A percentile compares a stretch with the other conserved stretches of the same genome.
These are phyloP conservation scores for Philypnodon macrostomus DNA, from an alignment of 2,797 vertebrate genomes.

Conservation along the genomic window DNA sequence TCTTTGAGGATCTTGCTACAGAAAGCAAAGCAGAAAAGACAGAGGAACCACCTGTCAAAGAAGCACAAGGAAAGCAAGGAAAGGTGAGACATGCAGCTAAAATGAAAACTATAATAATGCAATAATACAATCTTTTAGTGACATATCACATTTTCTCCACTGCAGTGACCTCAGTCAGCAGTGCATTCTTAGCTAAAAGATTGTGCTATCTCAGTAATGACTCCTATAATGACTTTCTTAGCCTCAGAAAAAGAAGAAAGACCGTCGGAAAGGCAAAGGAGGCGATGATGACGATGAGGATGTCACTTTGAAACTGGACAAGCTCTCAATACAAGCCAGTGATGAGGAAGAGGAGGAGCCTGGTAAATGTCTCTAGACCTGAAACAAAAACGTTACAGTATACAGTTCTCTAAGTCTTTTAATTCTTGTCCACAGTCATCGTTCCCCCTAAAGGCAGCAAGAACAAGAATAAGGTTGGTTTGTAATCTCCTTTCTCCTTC, in stretches of 20 bases:
- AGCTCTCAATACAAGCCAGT: conserved; percentile 82
- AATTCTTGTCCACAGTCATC: conserved; percentile 53
- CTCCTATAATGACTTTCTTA: conserved; percentile 20
- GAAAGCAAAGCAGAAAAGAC: conserved; percentile 77
- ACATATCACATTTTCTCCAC: too few species aligned
- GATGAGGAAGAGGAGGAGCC: conserved; percentile 82
- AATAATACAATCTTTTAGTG: too few species aligned
- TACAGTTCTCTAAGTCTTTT: background rate
- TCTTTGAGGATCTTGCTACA: conserved; percentile 86
- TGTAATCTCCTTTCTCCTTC: background rate
- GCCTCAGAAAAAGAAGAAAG: conserved; percentile 85
- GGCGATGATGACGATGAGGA: conserved; percentile 74
- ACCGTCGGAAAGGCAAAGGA: conserved; percentile 77
- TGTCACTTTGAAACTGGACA: conserved; percentile 81
- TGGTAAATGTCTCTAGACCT: conserved; percentile 25
- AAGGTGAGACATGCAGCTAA: conserved; percentile 47
- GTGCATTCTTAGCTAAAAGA: too few species aligned
- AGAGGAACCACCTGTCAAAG: conserved; percentile 73
- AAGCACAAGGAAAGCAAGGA: conserved; percentile 67
- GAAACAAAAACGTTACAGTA: background rate
- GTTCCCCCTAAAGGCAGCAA: conserved; percentile 65
- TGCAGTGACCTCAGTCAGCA: too few species aligned
- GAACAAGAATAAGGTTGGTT: conserved; percentile 76
- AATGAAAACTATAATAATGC: too few species aligned
- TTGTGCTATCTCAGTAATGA: too few species aligned